A percentile compares a stretch with the other conserved stretches of the same genome.
Evolutionary conservation across 1,140 invertebrate genomes (phyloP).

Genomic region (Apis florea): DNA sequence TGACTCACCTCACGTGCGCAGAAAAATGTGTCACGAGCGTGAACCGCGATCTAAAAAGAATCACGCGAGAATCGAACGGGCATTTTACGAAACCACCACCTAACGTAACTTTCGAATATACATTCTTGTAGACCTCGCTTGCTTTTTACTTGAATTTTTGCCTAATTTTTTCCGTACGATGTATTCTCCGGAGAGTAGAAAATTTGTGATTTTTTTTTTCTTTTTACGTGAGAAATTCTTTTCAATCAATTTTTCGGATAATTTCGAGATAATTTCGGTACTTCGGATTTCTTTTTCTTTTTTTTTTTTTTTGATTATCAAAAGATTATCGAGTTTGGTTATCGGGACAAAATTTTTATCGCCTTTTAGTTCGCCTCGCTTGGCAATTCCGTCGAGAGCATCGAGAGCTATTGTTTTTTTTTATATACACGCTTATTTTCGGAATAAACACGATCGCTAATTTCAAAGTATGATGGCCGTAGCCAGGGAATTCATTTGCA

Average conservation of each 20-base stretch:
- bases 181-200: fast-evolving
- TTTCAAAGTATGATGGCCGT: background rate
- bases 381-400: background rate
- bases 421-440: background rate
- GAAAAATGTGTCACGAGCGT: background rate
- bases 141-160: background rate
- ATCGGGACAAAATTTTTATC: no score
- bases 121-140: background rate
- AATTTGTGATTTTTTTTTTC: background rate
- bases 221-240: no score
- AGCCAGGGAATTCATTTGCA: conserved; percentile 15
- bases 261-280: no score
- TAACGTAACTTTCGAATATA: background rate
- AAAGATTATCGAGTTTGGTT: no score
- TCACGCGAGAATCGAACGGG: background rate
- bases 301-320: no score
- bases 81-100: background rate
- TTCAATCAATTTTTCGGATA: no score
- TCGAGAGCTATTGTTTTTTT: background rate
- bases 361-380: background rate
- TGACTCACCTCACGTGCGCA: conserved; percentile 6
- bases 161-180: background rate
- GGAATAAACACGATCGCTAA: background rate
- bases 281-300: no score
- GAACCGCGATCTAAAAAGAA: no score